Conservation (phyloP, 2,797 vertebrate genomes). For the Cyclura pinguis region DNA sequence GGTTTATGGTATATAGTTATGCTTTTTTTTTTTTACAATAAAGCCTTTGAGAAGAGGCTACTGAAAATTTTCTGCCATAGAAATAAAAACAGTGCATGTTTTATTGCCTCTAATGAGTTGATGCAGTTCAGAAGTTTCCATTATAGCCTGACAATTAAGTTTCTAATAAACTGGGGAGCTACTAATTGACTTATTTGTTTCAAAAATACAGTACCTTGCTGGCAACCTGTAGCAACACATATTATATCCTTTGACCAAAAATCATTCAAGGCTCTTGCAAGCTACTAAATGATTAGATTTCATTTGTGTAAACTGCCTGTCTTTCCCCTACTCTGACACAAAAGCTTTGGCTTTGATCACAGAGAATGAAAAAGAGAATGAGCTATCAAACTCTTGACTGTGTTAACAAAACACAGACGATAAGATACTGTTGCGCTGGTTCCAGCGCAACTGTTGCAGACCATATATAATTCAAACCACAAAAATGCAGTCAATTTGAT, state of each 20-base stretch:
- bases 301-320: conserved; percentile 64
- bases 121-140: conserved; percentile 77
- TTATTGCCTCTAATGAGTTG: conserved; percentile 70
- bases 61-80: conserved; percentile 56
- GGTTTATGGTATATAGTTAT: conserved; percentile 43
- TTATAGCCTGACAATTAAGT: conserved; percentile 76
- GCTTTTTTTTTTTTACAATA: conserved; percentile 31
- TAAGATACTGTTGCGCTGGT: conserved; percentile 69
- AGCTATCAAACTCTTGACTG: conserved; percentile 22
- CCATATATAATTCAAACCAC: conserved; percentile 86
- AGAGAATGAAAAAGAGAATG: conserved; percentile 46
- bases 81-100: conserved; percentile 57
- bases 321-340: conserved; percentile 47
- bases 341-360: conserved; percentile 60
- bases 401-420: conserved; percentile 64
- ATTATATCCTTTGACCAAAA: conserved; percentile 66
- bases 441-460: conserved; percentile 55
- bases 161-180: conserved; percentile 77
- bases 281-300: conserved; percentile 64
- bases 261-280: conserved; percentile 66
- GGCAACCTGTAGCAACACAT: conserved; percentile 61
- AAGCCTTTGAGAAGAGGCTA: conserved; percentile 49
- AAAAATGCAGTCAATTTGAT: conserved; percentile 88
- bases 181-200: conserved; percentile 74
- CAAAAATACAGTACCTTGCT: conserved; percentile 58